Percentiles rank a stretch among this genome's conserved stretches.
These are phyloP conservation scores for Drosophila ambigua DNA, from an alignment of 1,140 invertebrate species.

Conservation along the genomic window DNA sequence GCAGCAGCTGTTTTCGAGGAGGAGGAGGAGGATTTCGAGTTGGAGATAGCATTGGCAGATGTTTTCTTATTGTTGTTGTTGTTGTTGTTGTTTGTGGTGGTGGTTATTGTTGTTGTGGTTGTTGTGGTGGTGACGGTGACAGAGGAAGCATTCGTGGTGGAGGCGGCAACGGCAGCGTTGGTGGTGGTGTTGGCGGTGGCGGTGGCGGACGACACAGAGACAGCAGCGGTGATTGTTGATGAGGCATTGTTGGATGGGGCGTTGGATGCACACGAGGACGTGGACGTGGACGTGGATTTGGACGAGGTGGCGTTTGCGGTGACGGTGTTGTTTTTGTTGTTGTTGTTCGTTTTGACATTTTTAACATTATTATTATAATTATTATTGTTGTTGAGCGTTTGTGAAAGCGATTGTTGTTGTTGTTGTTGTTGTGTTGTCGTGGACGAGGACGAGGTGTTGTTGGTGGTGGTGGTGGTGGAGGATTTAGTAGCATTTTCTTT, in stretches of 20 bases:
- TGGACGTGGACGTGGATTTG: conserved; percentile 46
- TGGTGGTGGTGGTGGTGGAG: conserved; percentile 60
- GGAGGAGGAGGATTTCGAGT: conserved; percentile 75
- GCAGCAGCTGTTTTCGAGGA: conserved; percentile 81
- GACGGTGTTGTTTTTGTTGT: conserved; percentile 21
- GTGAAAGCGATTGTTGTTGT: conserved; percentile 74
- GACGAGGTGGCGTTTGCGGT: conserved; percentile 57
- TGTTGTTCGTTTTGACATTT: conserved; percentile 60
- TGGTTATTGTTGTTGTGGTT: background rate
- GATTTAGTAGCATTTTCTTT: conserved; percentile 83
- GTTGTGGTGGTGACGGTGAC: conserved; percentile 21
- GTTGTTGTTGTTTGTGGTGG: conserved; percentile 49
- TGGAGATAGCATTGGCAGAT: conserved; percentile 70
- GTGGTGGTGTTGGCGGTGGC: conserved; percentile 44
- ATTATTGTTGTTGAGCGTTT: conserved; percentile 71
- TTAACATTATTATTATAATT: conserved; percentile 58
- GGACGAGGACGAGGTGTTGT: conserved; percentile 37
- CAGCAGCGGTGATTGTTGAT: conserved; percentile 28
- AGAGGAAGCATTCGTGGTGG: conserved; percentile 12
- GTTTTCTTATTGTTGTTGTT: conserved; percentile 61
- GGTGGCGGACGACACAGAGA: conserved; percentile 19
- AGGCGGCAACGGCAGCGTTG: conserved; percentile 30
- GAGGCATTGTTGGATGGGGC: conserved; percentile 59
- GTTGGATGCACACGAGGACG: conserved; percentile 61
- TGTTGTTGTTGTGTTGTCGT: conserved; percentile 66